Percentiles rank a stretch among this genome's conserved stretches.
Conservation (phyloP, 1,140 invertebrate genomes). For the roundworm (Caenorhabditis elegans) region DNA sequence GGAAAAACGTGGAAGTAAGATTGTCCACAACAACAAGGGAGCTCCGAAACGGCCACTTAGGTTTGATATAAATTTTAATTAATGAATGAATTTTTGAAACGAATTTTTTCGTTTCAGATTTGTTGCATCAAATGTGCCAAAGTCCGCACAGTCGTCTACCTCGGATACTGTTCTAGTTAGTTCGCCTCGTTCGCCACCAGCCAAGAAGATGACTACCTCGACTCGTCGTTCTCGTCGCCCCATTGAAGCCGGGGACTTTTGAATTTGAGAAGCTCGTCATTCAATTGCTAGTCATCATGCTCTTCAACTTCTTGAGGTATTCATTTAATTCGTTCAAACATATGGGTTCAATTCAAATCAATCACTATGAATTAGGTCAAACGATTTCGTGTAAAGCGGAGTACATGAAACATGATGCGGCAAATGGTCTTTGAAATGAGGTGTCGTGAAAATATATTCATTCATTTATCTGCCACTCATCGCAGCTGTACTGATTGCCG, state of each 20-base stretch:
- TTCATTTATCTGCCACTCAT: not conserved
- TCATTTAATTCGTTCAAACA: not conserved
- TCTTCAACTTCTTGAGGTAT: not conserved
- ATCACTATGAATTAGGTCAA: constrained; percentile 3
- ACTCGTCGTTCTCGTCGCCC: not conserved
- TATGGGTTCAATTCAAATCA: not conserved
- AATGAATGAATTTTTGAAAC: no score
- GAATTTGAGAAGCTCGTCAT: not conserved
- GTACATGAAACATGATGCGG: constrained; percentile 29
- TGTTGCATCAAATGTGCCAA: not conserved
- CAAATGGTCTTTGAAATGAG: constrained; percentile 11
- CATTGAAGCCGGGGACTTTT: not conserved
- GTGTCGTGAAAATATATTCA: not conserved
- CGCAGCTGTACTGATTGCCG: not conserved
- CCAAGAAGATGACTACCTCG: not conserved
- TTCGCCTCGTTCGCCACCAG: not conserved
- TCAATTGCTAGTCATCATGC: not conserved
- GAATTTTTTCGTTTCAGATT: not conserved
- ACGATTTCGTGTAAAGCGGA: not conserved
- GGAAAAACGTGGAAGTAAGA: not conserved
- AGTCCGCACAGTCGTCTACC: not conserved
- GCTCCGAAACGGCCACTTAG: not conserved
- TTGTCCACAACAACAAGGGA: not conserved
- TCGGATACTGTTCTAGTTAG: not conserved
- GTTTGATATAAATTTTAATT: not conserved